Conservation (phyloP, 2,113 vertebrate species). For the Spheniscus mendiculus region DNA sequence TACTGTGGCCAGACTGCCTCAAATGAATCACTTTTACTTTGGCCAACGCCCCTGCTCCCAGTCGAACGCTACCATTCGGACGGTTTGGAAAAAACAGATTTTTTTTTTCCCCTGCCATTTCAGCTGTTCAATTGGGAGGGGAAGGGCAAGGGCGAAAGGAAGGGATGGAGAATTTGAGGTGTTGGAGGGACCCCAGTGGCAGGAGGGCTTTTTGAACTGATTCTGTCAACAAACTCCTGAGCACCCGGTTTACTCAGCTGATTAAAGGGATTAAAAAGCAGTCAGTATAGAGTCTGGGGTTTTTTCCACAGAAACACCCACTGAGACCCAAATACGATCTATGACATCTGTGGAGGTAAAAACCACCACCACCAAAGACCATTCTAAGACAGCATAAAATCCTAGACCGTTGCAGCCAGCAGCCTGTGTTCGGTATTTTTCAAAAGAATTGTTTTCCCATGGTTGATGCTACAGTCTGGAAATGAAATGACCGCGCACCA, state of each 20-base stretch:
- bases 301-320: neutral
- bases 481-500: neutral
- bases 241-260: neutral
- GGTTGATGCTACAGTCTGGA: neutral
- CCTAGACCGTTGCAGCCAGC: rapidly evolving
- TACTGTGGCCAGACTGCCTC: neutral
- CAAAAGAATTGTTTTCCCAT: neutral
- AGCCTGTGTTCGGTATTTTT: no score
- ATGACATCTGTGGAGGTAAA: neutral
- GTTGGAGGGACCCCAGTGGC: neutral
- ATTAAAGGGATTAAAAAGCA: neutral
- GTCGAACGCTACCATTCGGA: rapidly evolving
- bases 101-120: neutral
- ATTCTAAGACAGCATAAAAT: neutral
- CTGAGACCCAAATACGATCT: neutral
- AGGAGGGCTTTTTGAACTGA: neutral
- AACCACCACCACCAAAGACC: neutral
- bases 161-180: neutral
- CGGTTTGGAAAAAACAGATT: neutral
- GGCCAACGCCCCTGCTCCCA: no score
- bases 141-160: no score
- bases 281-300: neutral
- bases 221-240: neutral
- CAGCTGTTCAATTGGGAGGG: neutral
- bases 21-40: neutral